Evolutionary conservation across 92 coral and sea anemone genomes (phyloP).

Genomic region (Blastomussa wellsi): DNA sequence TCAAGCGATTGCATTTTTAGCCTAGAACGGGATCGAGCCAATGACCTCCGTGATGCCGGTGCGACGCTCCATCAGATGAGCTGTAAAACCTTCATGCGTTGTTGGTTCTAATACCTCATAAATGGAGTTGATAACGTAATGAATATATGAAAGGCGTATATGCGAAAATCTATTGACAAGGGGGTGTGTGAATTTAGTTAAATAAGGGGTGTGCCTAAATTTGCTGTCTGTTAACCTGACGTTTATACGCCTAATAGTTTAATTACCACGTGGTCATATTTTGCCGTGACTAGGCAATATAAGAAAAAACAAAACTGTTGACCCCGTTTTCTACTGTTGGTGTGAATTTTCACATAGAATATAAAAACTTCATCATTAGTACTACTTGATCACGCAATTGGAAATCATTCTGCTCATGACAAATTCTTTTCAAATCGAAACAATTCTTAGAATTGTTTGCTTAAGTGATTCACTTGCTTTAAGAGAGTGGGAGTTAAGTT

Average conservation of each 20-base stretch:
- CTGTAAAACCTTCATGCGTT: too few relatives aligned
- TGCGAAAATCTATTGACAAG: background rate
- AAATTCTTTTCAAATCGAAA: background rate
- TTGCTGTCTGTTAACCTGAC: background rate
- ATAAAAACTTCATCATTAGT: background rate
- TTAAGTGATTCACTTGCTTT: background rate
- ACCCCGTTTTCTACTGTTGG: background rate
- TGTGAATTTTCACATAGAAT: constrained; percentile 2
- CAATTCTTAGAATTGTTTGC: background rate
- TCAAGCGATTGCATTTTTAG: too few relatives aligned
- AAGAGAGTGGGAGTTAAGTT: background rate
- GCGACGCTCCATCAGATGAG: too few relatives aligned
- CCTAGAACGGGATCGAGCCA: too few relatives aligned
- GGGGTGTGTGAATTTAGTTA: background rate
- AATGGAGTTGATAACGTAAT: too few relatives aligned
- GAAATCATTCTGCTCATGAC: background rate
- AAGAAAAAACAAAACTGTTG: background rate
- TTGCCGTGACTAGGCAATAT: background rate
- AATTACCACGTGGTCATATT: background rate
- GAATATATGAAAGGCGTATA: too few relatives aligned
- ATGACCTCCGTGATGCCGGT: too few relatives aligned
- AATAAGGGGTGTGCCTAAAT: background rate
- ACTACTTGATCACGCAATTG: background rate
- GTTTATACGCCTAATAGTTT: background rate
- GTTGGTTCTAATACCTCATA: too few relatives aligned